Percentiles rank a stretch among this genome's conserved stretches.
These are phyloP conservation scores for Echinops telfairi DNA, from an alignment of 2,113 vertebrate genomes.

Conservation along the genomic window DNA sequence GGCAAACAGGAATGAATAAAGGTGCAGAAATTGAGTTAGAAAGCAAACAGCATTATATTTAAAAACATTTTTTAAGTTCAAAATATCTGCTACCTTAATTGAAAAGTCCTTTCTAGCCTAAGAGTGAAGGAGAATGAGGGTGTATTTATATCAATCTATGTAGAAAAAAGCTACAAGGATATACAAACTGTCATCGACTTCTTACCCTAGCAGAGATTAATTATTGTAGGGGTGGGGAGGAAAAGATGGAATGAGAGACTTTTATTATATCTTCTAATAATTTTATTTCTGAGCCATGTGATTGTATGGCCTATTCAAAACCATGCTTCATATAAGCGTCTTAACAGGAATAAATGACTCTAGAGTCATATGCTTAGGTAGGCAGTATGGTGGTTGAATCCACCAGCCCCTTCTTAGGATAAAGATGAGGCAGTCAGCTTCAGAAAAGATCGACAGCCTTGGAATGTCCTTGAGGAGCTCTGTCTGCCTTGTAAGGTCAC, in stretches of 20 bases:
- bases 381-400: not conserved
- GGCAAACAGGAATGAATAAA: too few relatives aligned
- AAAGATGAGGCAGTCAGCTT: not conserved
- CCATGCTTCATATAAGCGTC: not conserved
- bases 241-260: not conserved
- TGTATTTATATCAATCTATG: not conserved
- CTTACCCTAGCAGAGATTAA: too few relatives aligned
- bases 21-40: slow-evolving; percentile 19
- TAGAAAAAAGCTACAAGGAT: not conserved
- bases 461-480: not conserved
- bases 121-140: not conserved
- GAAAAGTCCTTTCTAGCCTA: not conserved
- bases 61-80: not conserved
- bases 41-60: not conserved
- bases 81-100: not conserved
- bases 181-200: too few relatives aligned
- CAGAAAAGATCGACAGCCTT: not conserved
- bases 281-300: not conserved
- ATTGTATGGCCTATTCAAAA: not conserved
- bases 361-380: not conserved
- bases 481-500: too few relatives aligned
- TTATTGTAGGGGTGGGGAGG: not conserved
- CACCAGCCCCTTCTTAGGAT: not conserved
- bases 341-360: not conserved
- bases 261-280: not conserved